Base-by-base conservation (phyloP, 2,113 vertebrate species). In the Stomatorhinus ivindoensis region DNA sequence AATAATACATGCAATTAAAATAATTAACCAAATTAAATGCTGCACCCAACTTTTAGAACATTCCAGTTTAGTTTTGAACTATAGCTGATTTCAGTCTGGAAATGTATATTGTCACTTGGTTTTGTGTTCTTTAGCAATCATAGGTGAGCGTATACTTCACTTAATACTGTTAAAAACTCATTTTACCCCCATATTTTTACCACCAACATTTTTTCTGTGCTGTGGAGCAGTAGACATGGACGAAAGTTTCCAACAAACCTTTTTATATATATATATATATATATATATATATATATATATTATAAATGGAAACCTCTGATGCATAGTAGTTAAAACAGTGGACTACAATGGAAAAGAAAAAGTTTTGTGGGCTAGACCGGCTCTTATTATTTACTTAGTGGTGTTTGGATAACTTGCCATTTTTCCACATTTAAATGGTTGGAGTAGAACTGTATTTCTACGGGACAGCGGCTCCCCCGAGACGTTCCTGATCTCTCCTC, bases 311-410 rank as follows among this genome's bases (percentile, higher is more conserved):
- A 47, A 50, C 44, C 42, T 48, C 73, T 80, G 31, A 80, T 42
- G 73, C 73, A 19, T 42, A 80, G 83, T 31, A 86, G 83, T 86
- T 86, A 86, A 86, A 86, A 86, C 83, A 48, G 46, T 24, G 46
- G 83, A 47, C 44, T 50, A 48, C 27, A 48, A 51, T 87, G 48
- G 47, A 87, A 53, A 87, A 87, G 85, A 21, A 6, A 51, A 27
- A 39, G 31, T 27, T 87, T 53, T 87, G 85, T 51, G 50, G 85
- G 31, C 27, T 39, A 87, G 85, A 53, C 11, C 31, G 50, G 17
- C 48, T 53, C 50, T 31, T 53, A 53, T 86, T 86, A 53, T 87
- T 87, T 53, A 87, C 85, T 87, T 53, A 87, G 47, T 53, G 11
- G 48, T 35, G 27, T 53, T 39, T 21, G 85, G 11, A 53, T 53